These are phyloP conservation scores for Galemys pyrenaicus DNA, from an alignment of 2,113 vertebrate species.

Conservation along the genomic window DNA sequence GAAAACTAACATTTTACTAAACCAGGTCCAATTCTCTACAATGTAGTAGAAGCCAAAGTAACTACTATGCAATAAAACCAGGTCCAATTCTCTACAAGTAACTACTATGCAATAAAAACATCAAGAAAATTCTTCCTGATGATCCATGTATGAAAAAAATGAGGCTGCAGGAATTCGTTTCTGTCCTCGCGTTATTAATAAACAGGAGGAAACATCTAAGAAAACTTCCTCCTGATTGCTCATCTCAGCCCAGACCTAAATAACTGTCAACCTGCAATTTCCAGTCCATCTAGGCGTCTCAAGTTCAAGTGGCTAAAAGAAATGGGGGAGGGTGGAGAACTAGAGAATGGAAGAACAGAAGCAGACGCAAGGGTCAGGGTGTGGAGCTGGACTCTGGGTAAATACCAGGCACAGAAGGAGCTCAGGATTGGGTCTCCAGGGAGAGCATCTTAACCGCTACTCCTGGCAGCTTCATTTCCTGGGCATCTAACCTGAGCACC, in stretches of 20 bases:
- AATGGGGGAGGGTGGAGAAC: background rate
- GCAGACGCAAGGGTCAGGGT: background rate
- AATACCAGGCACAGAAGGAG: rapidly evolving
- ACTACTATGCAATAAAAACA: background rate
- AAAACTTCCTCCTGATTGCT: background rate
- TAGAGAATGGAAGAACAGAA: background rate
- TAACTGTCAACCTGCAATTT: background rate
- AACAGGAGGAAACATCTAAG: background rate
- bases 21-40: slow-evolving; percentile 2
- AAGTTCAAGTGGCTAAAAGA: background rate
- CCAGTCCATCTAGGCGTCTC: background rate
- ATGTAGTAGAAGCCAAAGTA: background rate
- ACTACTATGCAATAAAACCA: background rate
- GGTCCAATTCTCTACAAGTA: background rate
- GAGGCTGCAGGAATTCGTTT: background rate
- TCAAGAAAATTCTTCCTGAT: slow-evolving; percentile 8
- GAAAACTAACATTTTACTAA: slow-evolving; percentile 53
- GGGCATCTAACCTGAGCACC: background rate
- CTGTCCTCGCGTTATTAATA: background rate
- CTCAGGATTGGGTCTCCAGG: background rate
- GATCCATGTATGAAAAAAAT: background rate
- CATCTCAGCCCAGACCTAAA: background rate
- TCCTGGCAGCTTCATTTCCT: background rate
- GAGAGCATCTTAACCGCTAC: background rate
- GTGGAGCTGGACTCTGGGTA: background rate